Evolutionary conservation across 2,797 vertebrate species (phyloP).

Genomic region (Protosalanx chinensis): DNA sequence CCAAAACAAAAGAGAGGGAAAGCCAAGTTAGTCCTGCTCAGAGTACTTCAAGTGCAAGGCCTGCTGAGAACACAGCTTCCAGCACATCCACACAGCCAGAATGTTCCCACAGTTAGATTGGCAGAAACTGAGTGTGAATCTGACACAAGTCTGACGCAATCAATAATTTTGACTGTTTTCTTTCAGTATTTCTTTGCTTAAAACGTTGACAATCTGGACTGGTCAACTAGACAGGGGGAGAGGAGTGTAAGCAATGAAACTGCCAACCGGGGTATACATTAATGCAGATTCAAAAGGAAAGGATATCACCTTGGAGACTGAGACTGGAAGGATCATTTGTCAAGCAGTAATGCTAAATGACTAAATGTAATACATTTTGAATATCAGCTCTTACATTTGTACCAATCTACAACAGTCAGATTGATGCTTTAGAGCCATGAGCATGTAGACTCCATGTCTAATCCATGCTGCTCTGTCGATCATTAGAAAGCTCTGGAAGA

Average conservation of each 20-base stretch:
- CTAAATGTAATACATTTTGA: neutral
- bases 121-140: neutral
- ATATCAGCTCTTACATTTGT: neutral
- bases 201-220: too few relatives aligned
- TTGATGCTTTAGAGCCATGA: neutral
- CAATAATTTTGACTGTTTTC: neutral
- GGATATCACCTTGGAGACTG: too few relatives aligned
- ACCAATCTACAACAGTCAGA: neutral
- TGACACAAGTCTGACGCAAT: neutral
- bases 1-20: neutral
- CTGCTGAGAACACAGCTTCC: neutral
- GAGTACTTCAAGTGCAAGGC: neutral
- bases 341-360: neutral
- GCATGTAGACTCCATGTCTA: neutral
- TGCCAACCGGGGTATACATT: too few relatives aligned
- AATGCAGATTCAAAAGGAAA: too few relatives aligned
- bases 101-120: too few relatives aligned
- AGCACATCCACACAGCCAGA: neutral
- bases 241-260: too few relatives aligned
- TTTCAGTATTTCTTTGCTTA: too few relatives aligned
- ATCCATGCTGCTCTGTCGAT: neutral
- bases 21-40: neutral
- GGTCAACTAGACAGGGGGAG: too few relatives aligned
- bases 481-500: neutral
- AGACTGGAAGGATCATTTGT: too few relatives aligned